Percentiles rank a stretch among this genome's conserved stretches.
These are phyloP conservation scores for Dendrocopos noguchii DNA, from an alignment of 2,113 vertebrate species.

Conservation along the genomic window DNA sequence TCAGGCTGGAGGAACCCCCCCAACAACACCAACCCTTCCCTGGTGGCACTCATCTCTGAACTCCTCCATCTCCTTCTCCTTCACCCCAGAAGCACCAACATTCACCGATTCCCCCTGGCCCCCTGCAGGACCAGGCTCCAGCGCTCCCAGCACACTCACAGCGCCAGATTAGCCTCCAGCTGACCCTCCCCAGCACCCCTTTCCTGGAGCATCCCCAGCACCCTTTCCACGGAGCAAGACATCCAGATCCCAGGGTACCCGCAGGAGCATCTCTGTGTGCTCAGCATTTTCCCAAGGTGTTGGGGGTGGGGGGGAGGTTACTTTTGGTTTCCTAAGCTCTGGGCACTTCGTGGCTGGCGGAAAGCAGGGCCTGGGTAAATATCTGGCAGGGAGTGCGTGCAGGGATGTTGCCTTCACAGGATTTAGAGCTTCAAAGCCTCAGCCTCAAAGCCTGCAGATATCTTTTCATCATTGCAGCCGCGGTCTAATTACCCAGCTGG, in stretches of 20 bases:
- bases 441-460: constrained; percentile 70
- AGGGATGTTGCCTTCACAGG: constrained; percentile 52
- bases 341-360: neutral
- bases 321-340: neutral
- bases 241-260: neutral
- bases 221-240: neutral
- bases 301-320: too few species aligned
- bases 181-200: accelerated
- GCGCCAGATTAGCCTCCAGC: accelerated
- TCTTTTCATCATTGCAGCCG: constrained; percentile 70
- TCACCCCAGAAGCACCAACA: neutral
- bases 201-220: accelerated
- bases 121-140: neutral
- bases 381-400: constrained; percentile 15
- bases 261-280: neutral
- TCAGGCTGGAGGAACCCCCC: accelerated
- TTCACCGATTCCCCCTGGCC: neutral
- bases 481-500: constrained; percentile 63
- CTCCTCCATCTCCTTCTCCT: neutral
- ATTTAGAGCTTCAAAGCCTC: constrained; percentile 70
- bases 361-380: constrained; percentile 45
- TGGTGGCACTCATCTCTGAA: accelerated
- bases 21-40: accelerated
- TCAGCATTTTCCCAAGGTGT: neutral
- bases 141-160: accelerated